Evolutionary conservation across 2,113 vertebrate species (phyloP).

Genomic region (Elephas maximus): DNA sequence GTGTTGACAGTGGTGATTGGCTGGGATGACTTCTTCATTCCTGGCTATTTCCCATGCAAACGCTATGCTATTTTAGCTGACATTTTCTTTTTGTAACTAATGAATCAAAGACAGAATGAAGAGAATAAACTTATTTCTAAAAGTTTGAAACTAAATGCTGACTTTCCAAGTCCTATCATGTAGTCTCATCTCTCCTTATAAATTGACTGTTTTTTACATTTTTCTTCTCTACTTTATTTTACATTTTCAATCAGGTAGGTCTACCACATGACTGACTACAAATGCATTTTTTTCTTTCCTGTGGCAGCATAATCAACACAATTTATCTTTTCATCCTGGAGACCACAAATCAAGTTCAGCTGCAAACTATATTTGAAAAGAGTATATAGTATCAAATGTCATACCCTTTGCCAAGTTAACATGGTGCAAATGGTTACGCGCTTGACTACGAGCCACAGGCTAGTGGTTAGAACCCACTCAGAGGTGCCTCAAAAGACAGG

Average conservation of each 20-base stretch:
- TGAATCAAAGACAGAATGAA: slow-evolving; percentile 48
- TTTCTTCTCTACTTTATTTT: slow-evolving; percentile 46
- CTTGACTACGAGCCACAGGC: too few relatives aligned
- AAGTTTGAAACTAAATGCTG: slow-evolving; percentile 22
- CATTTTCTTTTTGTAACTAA: neutral
- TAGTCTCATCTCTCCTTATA: neutral
- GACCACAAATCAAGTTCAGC: neutral
- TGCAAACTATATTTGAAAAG: slow-evolving; percentile 13
- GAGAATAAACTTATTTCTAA: slow-evolving; percentile 19
- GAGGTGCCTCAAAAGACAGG: neutral
- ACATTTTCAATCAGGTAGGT: slow-evolving; percentile 15
- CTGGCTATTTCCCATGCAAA: neutral
- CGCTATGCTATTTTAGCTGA: neutral
- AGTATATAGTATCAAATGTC: neutral
- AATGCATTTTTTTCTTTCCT: neutral
- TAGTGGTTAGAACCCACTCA: neutral
- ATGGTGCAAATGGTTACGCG: neutral
- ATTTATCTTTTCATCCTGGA: slow-evolving; percentile 4
- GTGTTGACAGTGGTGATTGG: neutral
- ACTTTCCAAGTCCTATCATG: neutral
- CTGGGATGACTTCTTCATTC: neutral
- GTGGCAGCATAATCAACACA: neutral
- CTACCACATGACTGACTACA: neutral
- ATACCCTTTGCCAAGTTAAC: neutral
- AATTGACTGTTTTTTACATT: slow-evolving; percentile 8